These are phyloP conservation scores for Todiramphus chloris DNA, from an alignment of 2,113 vertebrate genomes.

Conservation along the genomic window DNA sequence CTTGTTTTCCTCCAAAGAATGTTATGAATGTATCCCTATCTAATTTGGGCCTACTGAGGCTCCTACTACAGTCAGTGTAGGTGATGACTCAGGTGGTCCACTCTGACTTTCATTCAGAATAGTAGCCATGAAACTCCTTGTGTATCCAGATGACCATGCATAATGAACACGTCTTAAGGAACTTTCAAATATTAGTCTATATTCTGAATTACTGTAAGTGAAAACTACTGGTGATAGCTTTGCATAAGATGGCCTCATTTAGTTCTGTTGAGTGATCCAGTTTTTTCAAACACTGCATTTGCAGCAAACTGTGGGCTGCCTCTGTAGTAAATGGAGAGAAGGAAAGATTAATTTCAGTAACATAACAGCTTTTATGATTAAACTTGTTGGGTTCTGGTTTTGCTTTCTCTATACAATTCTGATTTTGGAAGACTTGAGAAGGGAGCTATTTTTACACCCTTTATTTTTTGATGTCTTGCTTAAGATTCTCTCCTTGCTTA, in stretches of 20 bases:
- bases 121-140: not conserved
- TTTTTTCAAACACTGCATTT: not conserved
- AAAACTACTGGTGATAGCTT: not conserved
- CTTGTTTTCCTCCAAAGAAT: not conserved
- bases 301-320: not conserved
- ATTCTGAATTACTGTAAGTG: not conserved
- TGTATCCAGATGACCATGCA: not conserved
- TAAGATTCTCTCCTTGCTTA: not conserved
- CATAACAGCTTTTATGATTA: not conserved
- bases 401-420: not conserved
- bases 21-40: not conserved
- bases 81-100: not conserved
- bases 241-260: not conserved
- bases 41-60: not conserved
- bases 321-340: not conserved
- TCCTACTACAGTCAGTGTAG: not conserved
- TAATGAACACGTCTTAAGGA: not conserved
- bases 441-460: not conserved
- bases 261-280: not conserved
- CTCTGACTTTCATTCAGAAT: not conserved
- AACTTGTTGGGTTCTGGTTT: not conserved
- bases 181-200: not conserved
- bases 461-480: not conserved
- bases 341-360: not conserved
- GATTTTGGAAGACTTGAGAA: not conserved